Percentiles rank a stretch among this genome's conserved stretches.
These are phyloP conservation scores for Lutjanus argentimaculatus DNA, from an alignment of 2,797 vertebrate genomes.

Conservation along the genomic window DNA sequence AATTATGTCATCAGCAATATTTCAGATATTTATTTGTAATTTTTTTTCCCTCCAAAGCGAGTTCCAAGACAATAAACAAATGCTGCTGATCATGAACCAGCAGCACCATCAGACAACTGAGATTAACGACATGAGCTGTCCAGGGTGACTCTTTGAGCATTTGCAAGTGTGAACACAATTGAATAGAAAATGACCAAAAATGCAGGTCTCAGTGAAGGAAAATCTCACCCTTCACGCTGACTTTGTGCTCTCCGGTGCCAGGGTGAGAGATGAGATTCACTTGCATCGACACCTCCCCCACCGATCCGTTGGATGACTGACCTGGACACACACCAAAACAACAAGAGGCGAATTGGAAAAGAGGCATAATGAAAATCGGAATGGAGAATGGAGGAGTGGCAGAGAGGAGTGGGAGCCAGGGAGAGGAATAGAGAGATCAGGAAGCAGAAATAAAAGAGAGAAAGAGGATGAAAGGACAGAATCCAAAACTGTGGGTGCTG, in stretches of 20 bases:
- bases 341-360: conserved; percentile 72
- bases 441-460: conserved; percentile 9
- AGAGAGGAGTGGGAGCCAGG: conserved; percentile 12
- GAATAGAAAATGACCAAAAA: conserved; percentile 39
- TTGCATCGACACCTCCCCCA: conserved; percentile 95
- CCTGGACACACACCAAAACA: conserved; percentile 86
- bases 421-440: conserved; percentile 33
- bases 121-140: conserved; percentile 19
- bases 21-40: conserved; percentile 18
- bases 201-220: conserved; percentile 20
- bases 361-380: conserved; percentile 56
- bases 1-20: conserved; percentile 40
- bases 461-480: conserved; percentile 24
- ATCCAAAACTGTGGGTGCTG: conserved; percentile 50
- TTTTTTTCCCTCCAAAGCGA: conserved; percentile 15
- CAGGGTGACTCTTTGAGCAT: conserved; percentile 21
- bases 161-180: conserved; percentile 42
- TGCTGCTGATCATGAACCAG: neutral
- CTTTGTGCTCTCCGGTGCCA: conserved; percentile 97
- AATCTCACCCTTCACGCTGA: conserved; percentile 91
- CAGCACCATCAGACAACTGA: conserved; percentile 2
- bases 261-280: conserved; percentile 95
- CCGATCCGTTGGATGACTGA: conserved; percentile 89
- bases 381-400: conserved; percentile 30
- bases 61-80: neutral